Evolutionary conservation across 30 jellyfish, hydroid and myxozoan species (phyloP), one percentile per base, ranked within the genome.

Genomic region (Hydractinia symbiolongicarpus): DNA sequence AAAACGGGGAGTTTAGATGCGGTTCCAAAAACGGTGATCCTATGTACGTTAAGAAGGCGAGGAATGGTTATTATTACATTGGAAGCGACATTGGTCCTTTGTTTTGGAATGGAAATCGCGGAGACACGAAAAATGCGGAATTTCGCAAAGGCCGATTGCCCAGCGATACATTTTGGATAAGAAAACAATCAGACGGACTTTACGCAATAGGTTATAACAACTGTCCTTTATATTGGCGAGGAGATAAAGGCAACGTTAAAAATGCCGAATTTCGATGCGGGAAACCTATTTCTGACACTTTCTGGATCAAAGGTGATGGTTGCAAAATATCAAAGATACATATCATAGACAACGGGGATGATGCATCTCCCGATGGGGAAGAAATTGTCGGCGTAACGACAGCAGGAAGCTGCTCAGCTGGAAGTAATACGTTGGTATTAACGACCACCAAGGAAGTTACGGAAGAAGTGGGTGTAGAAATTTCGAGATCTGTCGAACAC

Each of bases 11-110:
- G 40, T 64, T 64, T 51, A 64, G 74, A 64, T 64, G 74, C 17
- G 74, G 74, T 13, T n/a, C 19, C 16, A 51, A 64, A 51, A 64
- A 64, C 19, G 74, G 74, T n/a, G 74, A 64, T 64, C 74, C 74
- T 0, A 64, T 64, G 74, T n/a, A 64, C 9, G 40, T 64, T 64
- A 51, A n/a, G 16, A 64, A 13, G 16, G 17, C 19, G 19, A 51
- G 6, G 40, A 30, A 30, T 30, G 44, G 2, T 30, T 30, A 30
- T 30, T 64, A 64, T 64, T 6, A 64, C 16, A 64, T 64, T 64
- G 74, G 74, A n/a, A n/a, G 52, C 7, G 17, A 64, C 17, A 13
- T 9, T 64, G 16, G 40, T 13, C 40, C 52, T 44, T 51, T 64
- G 9, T 64, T 6, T 64, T 64, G 74, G 74, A 64, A 64, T 64